phyloP scores from a whole-genome alignment of 2,113 vertebrate species.

The Trematomus loennbergii region DNA sequence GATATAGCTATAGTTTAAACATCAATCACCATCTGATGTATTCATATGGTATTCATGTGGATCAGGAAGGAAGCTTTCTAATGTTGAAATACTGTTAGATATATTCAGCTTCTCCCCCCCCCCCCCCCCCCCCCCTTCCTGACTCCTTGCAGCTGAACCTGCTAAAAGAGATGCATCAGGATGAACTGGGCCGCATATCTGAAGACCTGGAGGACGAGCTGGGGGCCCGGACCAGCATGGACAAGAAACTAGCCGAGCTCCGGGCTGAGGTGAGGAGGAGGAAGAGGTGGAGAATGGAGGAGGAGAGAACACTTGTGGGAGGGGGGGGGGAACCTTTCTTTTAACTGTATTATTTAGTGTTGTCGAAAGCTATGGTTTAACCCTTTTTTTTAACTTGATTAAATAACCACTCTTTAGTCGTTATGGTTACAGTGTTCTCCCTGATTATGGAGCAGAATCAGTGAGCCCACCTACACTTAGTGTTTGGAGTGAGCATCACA shows the following conservation, averaged over 20 bases:
- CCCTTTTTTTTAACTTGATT: no score
- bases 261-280: conserved; percentile 88
- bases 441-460: no score
- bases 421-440: no score
- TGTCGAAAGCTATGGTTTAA: no score
- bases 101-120: background rate
- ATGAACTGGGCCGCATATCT: conserved; percentile 95
- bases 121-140: background rate
- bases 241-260: conserved; percentile 96
- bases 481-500: no score
- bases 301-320: background rate
- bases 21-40: background rate
- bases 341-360: no score
- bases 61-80: background rate
- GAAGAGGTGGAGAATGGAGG: background rate
- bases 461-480: no score
- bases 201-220: conserved; percentile 97
- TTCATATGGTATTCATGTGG: background rate
- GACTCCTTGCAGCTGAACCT: conserved; percentile 88
- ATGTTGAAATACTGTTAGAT: background rate
- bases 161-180: conserved; percentile 96
- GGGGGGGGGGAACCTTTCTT: no score
- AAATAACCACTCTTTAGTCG: no score
- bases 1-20: no score
- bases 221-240: conserved; percentile 95